Base-by-base conservation (phyloP, 2,113 vertebrate species). In the Mustela lutreola region DNA sequence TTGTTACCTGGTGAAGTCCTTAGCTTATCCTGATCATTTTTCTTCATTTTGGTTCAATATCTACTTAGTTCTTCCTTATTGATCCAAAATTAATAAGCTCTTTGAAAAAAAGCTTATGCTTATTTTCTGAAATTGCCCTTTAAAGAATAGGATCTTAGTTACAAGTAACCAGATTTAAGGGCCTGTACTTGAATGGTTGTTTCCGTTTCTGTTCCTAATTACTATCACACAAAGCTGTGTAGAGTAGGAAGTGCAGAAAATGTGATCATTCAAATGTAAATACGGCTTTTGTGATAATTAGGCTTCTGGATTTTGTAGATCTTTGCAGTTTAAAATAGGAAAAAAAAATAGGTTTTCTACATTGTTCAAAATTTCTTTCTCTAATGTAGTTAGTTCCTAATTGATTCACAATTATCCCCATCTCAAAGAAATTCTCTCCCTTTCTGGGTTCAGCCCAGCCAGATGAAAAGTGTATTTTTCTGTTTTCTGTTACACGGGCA, bases 131-230 rank as follows among this genome's bases (percentile, higher is more conserved):
- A 56, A 80, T 33, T 56, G 7, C 11, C 67, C 36, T 56, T 92
- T 63, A 76, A 81, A 89, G 28, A 70, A 67, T 76, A 84, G 7
- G 56, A 76, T 73, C 78, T 63, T 89, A 4, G 4, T 67, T 85
- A 48, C 3, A 89, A 76, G 8, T 45, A 81, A 16, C 0, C 31
- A 60, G 21, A 82, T 58, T 80, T 80, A n/a, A 63, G 14, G 4
- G 8, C 33, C 15, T 62, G 2, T 82, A 36, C 60, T 60, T 33
- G 28, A 89, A 80, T 67, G 84, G 18, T 24, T n/a, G 71, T 95
- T 96, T 22, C 9, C 22, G n/a, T 70, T 96, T 96, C 12, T 63
- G 1, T 71, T 28, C 24, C 53, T 85, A 91, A 92, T 91, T 95
- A 89, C 16, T 71, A 79, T 5, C 50, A 11, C 19, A 79, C 28